A percentile compares a stretch with the other conserved stretches of the same genome.
phyloP scores from a whole-genome alignment of 1,140 invertebrate genomes.

The Lepidostoma basale region DNA sequence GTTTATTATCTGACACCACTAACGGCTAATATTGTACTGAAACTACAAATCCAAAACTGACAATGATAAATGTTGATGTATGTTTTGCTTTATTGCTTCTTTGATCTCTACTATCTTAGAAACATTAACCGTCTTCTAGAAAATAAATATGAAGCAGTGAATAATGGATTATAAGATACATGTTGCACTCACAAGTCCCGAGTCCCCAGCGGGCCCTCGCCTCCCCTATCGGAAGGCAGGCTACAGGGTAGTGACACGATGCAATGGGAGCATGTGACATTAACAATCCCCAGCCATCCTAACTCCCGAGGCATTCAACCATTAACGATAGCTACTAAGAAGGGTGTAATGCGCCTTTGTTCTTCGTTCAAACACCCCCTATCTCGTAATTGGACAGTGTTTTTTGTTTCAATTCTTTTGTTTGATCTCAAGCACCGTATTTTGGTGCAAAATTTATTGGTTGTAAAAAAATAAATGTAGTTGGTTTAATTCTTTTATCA shows the following conservation, averaged over 20 bases:
- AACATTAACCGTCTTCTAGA: too few species aligned
- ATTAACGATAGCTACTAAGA: constrained; percentile 25
- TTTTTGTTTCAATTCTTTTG: constrained; percentile 20
- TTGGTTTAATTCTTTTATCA: too few species aligned
- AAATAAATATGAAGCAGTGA: constrained; percentile 3
- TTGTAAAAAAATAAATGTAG: too few species aligned
- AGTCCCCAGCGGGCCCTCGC: not conserved
- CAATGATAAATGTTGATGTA: too few species aligned
- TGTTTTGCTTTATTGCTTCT: too few species aligned
- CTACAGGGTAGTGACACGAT: constrained; percentile 5
- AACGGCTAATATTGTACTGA: too few species aligned
- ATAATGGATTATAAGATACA: constrained; percentile 20
- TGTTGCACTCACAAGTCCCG: not conserved
- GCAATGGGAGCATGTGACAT: constrained; percentile 29
- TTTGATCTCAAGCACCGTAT: not conserved
- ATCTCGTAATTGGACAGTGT: constrained; percentile 24
- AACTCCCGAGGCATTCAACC: constrained; percentile 26
- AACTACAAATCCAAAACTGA: too few species aligned
- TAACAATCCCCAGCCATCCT: constrained; percentile 14
- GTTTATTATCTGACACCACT: too few species aligned
- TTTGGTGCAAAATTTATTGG: constrained; percentile 1
- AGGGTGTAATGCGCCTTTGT: constrained; percentile 28
- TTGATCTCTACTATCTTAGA: too few species aligned
- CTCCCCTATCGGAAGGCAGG: constrained; percentile 10
- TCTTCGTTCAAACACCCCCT: constrained; percentile 19